Evolutionary conservation across 2,888 invertebrate species (phyloP).

Genomic region (Cosmia pyralina): DNA sequence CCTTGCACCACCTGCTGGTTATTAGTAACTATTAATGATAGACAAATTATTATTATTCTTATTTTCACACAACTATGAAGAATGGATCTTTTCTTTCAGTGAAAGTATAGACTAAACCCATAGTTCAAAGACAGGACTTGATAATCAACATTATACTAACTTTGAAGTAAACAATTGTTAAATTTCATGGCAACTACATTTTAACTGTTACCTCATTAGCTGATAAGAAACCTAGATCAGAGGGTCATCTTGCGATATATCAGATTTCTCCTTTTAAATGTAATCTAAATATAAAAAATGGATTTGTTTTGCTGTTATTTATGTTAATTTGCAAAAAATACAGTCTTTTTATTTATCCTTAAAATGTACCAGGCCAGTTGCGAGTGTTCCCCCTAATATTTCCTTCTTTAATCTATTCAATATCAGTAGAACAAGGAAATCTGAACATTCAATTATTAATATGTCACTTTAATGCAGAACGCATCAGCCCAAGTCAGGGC

Average conservation of each 20-base stretch:
- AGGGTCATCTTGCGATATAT: background rate
- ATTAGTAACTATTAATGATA: background rate
- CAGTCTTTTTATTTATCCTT: background rate
- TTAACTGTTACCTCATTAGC: background rate
- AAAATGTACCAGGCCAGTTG: background rate
- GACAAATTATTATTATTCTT: background rate
- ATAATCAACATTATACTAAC: too few species aligned
- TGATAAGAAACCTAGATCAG: background rate
- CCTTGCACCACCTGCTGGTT: too few species aligned
- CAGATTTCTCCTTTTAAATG: background rate
- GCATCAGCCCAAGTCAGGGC: conserved; percentile 68
- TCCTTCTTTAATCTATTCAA: background rate
- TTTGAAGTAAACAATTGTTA: too few species aligned
- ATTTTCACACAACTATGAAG: too few species aligned
- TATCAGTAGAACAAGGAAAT: background rate
- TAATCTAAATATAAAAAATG: too few species aligned
- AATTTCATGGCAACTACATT: background rate
- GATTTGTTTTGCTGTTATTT: background rate
- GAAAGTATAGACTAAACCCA: background rate
- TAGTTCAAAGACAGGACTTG: background rate
- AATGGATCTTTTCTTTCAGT: background rate
- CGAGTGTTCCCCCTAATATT: too few species aligned
- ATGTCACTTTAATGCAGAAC: conserved; percentile 63
- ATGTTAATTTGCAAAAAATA: background rate
- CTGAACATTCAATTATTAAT: background rate